Evolutionary conservation across 2,888 invertebrate genomes (phyloP).

Genomic region (Dolichomitus sp.): DNA sequence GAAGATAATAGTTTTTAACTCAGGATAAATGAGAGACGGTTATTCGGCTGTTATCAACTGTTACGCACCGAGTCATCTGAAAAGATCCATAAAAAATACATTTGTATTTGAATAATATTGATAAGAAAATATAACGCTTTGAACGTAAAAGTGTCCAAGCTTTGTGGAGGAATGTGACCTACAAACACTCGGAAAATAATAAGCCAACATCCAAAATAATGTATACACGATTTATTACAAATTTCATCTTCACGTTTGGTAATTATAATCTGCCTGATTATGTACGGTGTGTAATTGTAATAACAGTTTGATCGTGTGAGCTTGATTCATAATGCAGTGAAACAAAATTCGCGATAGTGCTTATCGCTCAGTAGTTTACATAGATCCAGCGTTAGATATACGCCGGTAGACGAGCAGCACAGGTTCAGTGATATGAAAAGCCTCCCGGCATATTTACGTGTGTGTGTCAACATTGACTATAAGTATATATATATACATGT

Average conservation of each 20-base stretch:
- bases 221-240: background rate
- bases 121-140: background rate
- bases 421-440: conserved; percentile 23
- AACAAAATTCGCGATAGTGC: conserved; percentile 14
- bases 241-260: background rate
- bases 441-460: conserved; percentile 9
- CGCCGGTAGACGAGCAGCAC: conserved; percentile 13
- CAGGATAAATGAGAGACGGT: background rate
- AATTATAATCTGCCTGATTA: conserved; percentile 1
- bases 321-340: background rate
- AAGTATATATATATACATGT: background rate
- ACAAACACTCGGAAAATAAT: background rate
- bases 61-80: background rate
- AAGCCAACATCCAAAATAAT: background rate
- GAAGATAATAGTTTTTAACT: background rate
- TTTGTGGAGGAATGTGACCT: background rate
- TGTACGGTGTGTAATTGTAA: background rate
- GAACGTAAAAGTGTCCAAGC: background rate
- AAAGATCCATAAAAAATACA: background rate
- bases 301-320: background rate
- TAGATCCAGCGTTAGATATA: conserved; percentile 35
- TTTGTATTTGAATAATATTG: background rate
- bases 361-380: conserved; percentile 32
- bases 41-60: background rate
- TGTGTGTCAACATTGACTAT: background rate